A percentile compares a stretch with the other conserved stretches of the same genome.
phyloP scores from a whole-genome alignment of 2,797 vertebrate genomes.

The Rachycentron canadum region DNA sequence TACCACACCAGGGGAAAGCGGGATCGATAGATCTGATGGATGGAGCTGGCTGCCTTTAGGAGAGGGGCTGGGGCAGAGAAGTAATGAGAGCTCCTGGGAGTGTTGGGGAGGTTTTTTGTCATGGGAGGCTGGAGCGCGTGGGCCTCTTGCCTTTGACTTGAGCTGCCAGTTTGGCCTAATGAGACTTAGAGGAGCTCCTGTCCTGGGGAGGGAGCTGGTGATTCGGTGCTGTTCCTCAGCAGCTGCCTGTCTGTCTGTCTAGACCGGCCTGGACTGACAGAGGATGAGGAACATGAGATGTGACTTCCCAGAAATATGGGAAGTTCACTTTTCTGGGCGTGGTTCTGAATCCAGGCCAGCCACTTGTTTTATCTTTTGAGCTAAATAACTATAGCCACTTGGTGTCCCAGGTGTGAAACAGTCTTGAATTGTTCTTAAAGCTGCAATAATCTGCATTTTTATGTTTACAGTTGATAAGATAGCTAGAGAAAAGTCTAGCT shows the following conservation, averaged over 20 bases:
- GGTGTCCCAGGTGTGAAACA: background rate
- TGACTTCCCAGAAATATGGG: background rate
- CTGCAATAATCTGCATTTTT: background rate
- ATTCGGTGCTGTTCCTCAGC: conserved; percentile 42
- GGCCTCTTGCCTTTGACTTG: conserved; percentile 39
- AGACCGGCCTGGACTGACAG: conserved; percentile 11
- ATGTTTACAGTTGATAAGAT: background rate
- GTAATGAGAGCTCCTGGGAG: conserved; percentile 75
- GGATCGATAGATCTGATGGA: conserved; percentile 82
- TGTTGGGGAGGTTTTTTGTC: conserved; percentile 53
- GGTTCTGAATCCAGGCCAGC: background rate
- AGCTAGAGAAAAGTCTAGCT: too few relatives aligned
- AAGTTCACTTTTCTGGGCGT: conserved; percentile 1
- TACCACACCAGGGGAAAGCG: conserved; percentile 66
- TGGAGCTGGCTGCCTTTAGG: conserved; percentile 66
- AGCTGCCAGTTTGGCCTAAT: conserved; percentile 72
- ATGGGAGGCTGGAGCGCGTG: conserved; percentile 35
- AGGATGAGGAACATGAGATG: background rate
- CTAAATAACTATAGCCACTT: background rate
- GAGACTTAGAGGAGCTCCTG: conserved; percentile 58
- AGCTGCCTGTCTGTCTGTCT: conserved; percentile 45
- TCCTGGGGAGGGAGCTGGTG: conserved; percentile 48
- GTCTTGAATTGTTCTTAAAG: background rate
- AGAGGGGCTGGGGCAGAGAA: conserved; percentile 28
- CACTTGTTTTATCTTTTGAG: background rate